Conservation (phyloP, 2,797 vertebrate species). For the Apodemus agrarius region DNA sequence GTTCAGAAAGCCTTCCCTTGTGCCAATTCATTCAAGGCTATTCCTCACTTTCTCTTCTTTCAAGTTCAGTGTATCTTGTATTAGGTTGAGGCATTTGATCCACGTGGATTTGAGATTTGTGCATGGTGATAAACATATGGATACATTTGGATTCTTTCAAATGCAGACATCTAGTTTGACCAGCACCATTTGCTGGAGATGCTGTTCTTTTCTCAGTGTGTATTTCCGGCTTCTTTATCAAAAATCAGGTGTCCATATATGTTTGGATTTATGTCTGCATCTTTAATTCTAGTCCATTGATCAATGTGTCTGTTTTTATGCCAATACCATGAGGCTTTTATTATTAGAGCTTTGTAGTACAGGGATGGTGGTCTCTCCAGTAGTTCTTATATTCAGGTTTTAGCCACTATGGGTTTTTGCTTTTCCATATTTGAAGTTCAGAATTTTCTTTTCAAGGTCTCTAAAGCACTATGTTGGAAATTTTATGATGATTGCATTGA, state of each 20-base stretch:
- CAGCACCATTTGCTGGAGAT: background rate
- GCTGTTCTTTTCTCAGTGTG: background rate
- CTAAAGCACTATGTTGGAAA: background rate
- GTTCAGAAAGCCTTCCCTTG: background rate
- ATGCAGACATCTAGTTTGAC: background rate
- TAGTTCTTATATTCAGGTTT: background rate
- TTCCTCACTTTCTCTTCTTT: background rate
- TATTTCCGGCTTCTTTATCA: background rate
- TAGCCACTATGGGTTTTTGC: background rate
- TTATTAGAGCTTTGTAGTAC: background rate
- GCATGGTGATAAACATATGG: background rate
- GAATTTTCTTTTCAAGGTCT: background rate
- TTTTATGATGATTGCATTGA: background rate
- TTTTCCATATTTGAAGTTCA: background rate
- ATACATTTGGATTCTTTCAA: background rate
- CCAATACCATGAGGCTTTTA: background rate
- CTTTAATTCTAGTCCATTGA: background rate
- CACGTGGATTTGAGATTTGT: background rate
- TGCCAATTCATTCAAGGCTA: background rate
- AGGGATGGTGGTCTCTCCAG: background rate
- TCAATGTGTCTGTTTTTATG: too few species aligned
- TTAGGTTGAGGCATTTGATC: background rate
- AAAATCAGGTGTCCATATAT: background rate
- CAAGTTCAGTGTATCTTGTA: background rate
- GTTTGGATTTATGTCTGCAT: background rate